Evolutionary conservation across 2,113 vertebrate species (phyloP).

Genomic region (Pipra filicauda): DNA sequence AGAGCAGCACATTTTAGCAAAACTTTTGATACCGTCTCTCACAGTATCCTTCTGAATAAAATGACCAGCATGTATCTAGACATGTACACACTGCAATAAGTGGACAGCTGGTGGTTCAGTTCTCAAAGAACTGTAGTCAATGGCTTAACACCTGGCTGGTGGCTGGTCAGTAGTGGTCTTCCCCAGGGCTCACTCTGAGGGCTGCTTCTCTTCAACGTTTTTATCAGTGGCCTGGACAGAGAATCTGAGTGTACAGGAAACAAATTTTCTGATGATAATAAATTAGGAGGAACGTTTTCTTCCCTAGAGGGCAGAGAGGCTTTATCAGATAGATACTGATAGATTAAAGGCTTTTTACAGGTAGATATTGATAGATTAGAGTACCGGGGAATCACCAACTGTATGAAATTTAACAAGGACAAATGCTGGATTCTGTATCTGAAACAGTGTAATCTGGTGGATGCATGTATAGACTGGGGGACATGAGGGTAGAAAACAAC

Average conservation of each 20-base stretch:
- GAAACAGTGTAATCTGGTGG: background rate
- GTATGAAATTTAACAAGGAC: background rate
- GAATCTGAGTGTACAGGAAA: background rate
- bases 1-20: background rate
- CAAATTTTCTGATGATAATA: background rate
- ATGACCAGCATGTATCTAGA: background rate
- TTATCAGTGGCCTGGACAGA: background rate
- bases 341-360: background rate
- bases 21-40: background rate
- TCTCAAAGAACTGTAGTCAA: background rate
- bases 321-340: background rate
- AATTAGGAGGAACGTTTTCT: background rate
- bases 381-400: background rate
- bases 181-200: background rate
- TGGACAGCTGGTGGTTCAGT: background rate
- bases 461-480: accelerated
- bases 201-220: background rate
- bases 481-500: background rate
- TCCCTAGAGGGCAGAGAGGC: background rate
- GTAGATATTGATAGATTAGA: background rate
- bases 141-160: background rate
- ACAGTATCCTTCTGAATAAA: background rate
- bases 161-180: background rate
- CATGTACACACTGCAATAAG: too few relatives aligned
- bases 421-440: background rate